Base-by-base conservation (phyloP, 2,888 invertebrate species). In the Baronia brevicornis region DNA sequence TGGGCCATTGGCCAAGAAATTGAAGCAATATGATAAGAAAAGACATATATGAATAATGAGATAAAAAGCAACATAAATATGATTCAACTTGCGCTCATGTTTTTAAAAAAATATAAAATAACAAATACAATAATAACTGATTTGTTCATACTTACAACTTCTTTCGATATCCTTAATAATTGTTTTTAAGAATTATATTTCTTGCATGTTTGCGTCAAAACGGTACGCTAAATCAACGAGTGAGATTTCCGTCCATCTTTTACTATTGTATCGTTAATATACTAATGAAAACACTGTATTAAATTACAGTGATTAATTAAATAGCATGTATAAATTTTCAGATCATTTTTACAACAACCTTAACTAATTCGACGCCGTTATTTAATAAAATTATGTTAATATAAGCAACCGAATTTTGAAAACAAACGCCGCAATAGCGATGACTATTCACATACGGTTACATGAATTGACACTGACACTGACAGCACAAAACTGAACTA, bases 181-280 rank as follows among this genome's bases (percentile, higher is more conserved):
- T 40, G 44, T 36, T 44, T n/a, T n/a, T n/a, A n/a, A n/a, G n/a
- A n/a, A n/a, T n/a, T n/a, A n/a, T 36, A 64, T 70, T 60, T 60
- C 56, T 49, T 61, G 68, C 72, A 78, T 74, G 77, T 73, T 73
- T 72, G 71, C 66, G 44, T 60, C 44, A 57, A 58, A 51, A 57
- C 49, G 52, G 63, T 48, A 54, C 60, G 53, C 52, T 61, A 65
- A 52, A 65, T 58, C 51, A 55, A 65, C 47, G 46, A 55, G 47
- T 48, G 49, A 59, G 62, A 69, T 68, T 66, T 67, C 54, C 57
- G 59, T 60, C 51, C 66, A 69, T 74, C 65, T 71, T 74, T 69
- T 68, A 74, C 67, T 57, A 48, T 52, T 40, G 33, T 43, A 42
- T 39, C 36, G 44, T 40, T 43, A 43, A 37, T 37, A 35, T 37